Evolutionary conservation across 2,888 invertebrate species (phyloP).

Genomic region (Scaptodrosophila latifasciaeformis): DNA sequence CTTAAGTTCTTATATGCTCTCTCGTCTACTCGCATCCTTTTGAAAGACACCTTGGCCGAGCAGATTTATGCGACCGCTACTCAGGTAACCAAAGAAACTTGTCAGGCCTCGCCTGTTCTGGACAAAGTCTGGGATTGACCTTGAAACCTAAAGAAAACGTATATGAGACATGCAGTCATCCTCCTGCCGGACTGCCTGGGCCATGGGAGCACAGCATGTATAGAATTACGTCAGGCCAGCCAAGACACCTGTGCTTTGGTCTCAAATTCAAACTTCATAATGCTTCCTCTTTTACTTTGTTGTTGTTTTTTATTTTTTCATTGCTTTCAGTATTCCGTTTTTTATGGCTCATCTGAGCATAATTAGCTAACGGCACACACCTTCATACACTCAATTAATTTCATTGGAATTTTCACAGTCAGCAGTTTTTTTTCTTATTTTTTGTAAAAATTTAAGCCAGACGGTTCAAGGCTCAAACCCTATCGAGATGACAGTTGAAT

Average conservation of each 20-base stretch:
- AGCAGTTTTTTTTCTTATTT: no score
- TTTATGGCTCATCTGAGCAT: slow-evolving; percentile 10
- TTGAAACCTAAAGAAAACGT: not conserved
- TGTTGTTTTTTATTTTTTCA: no score
- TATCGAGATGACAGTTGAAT: no score
- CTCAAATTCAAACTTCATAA: slow-evolving; percentile 42
- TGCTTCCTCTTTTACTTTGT: no score
- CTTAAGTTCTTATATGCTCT: no score
- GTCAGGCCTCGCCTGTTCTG: not conserved
- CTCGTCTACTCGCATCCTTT: no score
- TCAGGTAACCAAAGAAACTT: not conserved
- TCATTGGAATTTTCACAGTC: no score
- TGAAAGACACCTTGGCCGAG: no score
- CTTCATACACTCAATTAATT: not conserved
- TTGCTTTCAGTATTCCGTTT: no score
- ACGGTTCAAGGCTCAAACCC: no score
- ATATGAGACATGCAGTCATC: not conserved
- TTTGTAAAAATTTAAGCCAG: no score
- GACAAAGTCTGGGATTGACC: not conserved
- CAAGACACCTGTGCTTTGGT: slow-evolving; percentile 40
- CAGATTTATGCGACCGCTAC: not conserved
- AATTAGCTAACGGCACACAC: slow-evolving; percentile 5
- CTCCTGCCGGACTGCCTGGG: not conserved
- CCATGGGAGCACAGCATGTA: not conserved
- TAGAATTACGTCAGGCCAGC: slow-evolving; percentile 3